Evolutionary conservation across 2,888 invertebrate species (phyloP).

Genomic region (Phyllotreta cruciferae): DNA sequence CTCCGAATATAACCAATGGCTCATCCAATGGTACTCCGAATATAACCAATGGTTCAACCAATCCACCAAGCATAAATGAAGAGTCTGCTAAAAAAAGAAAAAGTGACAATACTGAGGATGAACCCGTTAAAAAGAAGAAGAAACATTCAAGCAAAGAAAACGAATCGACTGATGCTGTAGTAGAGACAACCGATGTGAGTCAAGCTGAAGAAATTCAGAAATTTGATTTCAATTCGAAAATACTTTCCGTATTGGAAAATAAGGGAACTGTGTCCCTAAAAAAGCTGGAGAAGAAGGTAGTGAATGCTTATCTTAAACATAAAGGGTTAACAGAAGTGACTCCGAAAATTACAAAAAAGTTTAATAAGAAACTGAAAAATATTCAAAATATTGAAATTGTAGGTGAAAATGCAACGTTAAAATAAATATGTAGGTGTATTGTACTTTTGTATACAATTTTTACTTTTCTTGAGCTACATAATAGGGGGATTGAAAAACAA

Average conservation of each 20-base stretch:
- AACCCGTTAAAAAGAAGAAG: slow-evolving; percentile 55
- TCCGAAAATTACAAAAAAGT: slow-evolving; percentile 73
- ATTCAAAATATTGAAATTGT: slow-evolving; percentile 69
- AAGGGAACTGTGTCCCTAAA: slow-evolving; percentile 71
- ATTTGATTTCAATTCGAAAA: slow-evolving; percentile 48
- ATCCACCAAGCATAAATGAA: not conserved
- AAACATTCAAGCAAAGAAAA: slow-evolving; percentile 36
- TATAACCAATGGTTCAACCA: too few species aligned
- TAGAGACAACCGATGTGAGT: slow-evolving; percentile 39
- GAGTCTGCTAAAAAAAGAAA: slow-evolving; percentile 36
- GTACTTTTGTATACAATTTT: too few species aligned
- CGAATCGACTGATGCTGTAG: slow-evolving; percentile 33
- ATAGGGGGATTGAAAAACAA: too few species aligned
- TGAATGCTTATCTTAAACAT: slow-evolving; percentile 68
- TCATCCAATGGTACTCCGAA: not conserved
- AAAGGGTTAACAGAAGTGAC: slow-evolving; percentile 60
- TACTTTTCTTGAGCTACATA: too few species aligned
- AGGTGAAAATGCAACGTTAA: slow-evolving; percentile 61
- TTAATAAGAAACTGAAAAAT: slow-evolving; percentile 75
- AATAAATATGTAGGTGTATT: slow-evolving; percentile 11
- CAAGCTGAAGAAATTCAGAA: slow-evolving; percentile 32
- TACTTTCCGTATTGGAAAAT: slow-evolving; percentile 57
- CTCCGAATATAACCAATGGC: too few species aligned
- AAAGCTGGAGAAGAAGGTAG: slow-evolving; percentile 78
- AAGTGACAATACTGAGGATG: slow-evolving; percentile 9